These are phyloP conservation scores for Meteorus cinctellus DNA, from an alignment of 2,888 invertebrate species.

Conservation along the genomic window DNA sequence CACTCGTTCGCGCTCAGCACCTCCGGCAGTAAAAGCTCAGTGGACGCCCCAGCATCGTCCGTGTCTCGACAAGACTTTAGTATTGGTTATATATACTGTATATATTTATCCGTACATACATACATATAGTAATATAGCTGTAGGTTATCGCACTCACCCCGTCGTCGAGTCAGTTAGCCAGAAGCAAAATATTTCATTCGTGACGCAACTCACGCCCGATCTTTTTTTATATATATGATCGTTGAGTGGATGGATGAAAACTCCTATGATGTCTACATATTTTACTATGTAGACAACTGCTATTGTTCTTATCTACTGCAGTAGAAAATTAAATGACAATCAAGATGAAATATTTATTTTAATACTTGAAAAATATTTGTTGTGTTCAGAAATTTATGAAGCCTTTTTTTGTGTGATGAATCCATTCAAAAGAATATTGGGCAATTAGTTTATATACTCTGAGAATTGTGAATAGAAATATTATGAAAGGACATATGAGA, in stretches of 20 bases:
- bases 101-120: slow-evolving; percentile 30
- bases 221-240: slow-evolving; percentile 10
- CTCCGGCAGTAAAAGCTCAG: slow-evolving; percentile 43
- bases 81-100: slow-evolving; percentile 18
- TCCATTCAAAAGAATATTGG: too few species aligned
- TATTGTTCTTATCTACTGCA: not conserved
- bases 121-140: slow-evolving; percentile 15
- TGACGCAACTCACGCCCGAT: slow-evolving; percentile 26
- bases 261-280: not conserved
- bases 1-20: slow-evolving; percentile 42
- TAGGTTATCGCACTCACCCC: slow-evolving; percentile 39
- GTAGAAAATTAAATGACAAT: not conserved
- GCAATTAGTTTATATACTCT: too few species aligned
- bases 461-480: too few species aligned
- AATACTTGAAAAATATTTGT: not conserved
- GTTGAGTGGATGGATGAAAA: not conserved
- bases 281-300: not conserved
- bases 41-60: slow-evolving; percentile 39
- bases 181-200: slow-evolving; percentile 49
- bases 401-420: too few species aligned
- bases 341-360: not conserved
- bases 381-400: not conserved
- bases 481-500: too few species aligned
- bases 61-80: slow-evolving; percentile 24
- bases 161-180: slow-evolving; percentile 49